phyloP scores from a whole-genome alignment of 2,113 vertebrate genomes.

The Canis aureus region DNA sequence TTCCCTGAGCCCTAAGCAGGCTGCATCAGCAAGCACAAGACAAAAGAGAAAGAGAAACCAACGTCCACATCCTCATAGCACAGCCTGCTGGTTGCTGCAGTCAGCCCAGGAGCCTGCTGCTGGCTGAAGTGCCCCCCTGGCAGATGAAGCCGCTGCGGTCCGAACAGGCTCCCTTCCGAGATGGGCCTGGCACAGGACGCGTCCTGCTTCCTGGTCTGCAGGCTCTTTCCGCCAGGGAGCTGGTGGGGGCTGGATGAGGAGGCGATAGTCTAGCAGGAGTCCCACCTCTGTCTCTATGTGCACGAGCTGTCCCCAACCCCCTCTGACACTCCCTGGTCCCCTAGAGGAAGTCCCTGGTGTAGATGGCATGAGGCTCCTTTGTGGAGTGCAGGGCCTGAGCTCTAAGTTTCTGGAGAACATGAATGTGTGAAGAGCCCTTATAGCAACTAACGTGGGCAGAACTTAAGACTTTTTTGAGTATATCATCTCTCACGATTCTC shows the following conservation, averaged over 20 bases:
- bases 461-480: neutral
- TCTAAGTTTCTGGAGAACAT: neutral
- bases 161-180: neutral
- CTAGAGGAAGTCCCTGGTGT: neutral
- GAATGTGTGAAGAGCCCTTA: neutral
- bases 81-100: neutral
- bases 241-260: neutral
- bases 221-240: neutral
- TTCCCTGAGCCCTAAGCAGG: neutral
- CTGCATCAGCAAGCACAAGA: neutral
- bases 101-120: neutral
- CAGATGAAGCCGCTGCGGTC: neutral
- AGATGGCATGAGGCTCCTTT: constrained; percentile 11
- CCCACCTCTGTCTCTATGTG: neutral
- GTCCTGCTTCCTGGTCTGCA: neutral
- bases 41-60: constrained; percentile 64
- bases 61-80: constrained; percentile 76
- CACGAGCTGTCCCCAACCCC: neutral
- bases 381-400: neutral
- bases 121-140: neutral
- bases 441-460: neutral
- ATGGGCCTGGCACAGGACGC: neutral
- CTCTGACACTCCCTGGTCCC: neutral
- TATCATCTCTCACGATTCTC: neutral
- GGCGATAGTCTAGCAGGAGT: neutral